Percentiles rank a stretch among this genome's conserved stretches.
phyloP scores from a whole-genome alignment of 2,797 vertebrate species.

The Acridotheres tristis region DNA sequence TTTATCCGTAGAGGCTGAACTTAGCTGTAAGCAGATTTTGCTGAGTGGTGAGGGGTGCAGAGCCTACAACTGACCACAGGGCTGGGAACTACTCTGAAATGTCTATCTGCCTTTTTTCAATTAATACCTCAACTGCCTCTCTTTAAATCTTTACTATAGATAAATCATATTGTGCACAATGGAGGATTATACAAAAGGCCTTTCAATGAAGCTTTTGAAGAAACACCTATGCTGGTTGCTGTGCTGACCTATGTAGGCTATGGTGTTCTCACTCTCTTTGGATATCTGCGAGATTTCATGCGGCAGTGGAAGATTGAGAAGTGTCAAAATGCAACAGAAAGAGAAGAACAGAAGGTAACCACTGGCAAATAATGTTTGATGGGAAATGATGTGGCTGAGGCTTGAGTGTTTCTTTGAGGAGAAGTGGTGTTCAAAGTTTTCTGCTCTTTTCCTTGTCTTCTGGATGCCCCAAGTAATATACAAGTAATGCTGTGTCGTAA shows the following conservation, averaged over 20 bases:
- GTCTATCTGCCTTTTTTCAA: background rate
- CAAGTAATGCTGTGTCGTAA: background rate
- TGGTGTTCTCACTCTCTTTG: conserved; percentile 95
- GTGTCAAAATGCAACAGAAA: conserved; percentile 90
- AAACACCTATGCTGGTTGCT: conserved; percentile 94
- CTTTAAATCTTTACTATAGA: conserved; percentile 59
- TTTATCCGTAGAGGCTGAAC: background rate
- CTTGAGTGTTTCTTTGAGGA: background rate
- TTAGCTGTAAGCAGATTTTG: background rate
- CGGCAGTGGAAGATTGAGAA: conserved; percentile 95
- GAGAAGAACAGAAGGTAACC: conserved; percentile 92
- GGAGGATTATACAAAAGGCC: conserved; percentile 89
- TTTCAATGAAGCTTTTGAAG: conserved; percentile 90
- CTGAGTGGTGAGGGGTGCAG: background rate
- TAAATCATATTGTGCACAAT: conserved; percentile 81
- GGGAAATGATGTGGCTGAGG: background rate
- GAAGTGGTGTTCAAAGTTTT: background rate
- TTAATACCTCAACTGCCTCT: background rate
- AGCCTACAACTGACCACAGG: background rate
- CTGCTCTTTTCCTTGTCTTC: background rate
- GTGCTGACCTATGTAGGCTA: conserved; percentile 97
- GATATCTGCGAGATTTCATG: conserved; percentile 95
- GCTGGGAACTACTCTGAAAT: background rate
- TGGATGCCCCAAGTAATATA: background rate
- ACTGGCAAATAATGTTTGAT: background rate